Base-by-base conservation (phyloP, 2,888 invertebrate genomes). In the Thymelicus lineola region DNA sequence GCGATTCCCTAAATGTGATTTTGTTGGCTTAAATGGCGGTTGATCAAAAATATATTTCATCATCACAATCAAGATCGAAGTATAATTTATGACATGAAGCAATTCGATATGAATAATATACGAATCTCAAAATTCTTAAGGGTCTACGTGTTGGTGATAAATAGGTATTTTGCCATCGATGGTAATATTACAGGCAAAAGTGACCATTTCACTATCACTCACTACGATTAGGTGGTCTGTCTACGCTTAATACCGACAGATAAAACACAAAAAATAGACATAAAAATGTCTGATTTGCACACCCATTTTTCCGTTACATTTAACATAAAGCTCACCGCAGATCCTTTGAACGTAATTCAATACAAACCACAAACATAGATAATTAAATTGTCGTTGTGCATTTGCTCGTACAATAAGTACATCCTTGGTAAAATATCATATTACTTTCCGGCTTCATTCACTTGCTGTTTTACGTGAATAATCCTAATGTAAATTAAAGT, bases 331-430 rank as follows among this genome's bases (percentile, higher is more conserved):
- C 75, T 75, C 72, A 72, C 82, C 79, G 82, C 79, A 17, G 35
- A 53, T 60, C 67, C 62, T 72, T 72, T 57, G 38, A 57, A 73
- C 57, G 88, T 77, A 89, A 89, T 74, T 63, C 50, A 80, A 89
- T 81, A 85, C 76, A 74, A 63, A 76, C 72, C 75, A 71, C 69
- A 75, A 72, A 75, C 72, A 74, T 80, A 88, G 84, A 83, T 87
- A 82, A 90, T 91, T 91, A 86, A 87, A 83, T 82, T 84, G 91
- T 91, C 91, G 67, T 74, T 80, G 72, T 82, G 75, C 80, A 85
- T 91, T 88, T 86, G 75, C 65, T 69, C 72, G 73, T 72, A 87
- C 86, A 88, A 88, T 83, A 76, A 79, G 71, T 77, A 79, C 79
- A 81, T 73, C 76, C 76, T 87, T 78, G 79, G 87, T 87, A 86